Percentiles rank a stretch among this genome's conserved stretches.
These are phyloP conservation scores for Tachysurus vachellii DNA, from an alignment of 2,113 vertebrate genomes.

Conservation along the genomic window DNA sequence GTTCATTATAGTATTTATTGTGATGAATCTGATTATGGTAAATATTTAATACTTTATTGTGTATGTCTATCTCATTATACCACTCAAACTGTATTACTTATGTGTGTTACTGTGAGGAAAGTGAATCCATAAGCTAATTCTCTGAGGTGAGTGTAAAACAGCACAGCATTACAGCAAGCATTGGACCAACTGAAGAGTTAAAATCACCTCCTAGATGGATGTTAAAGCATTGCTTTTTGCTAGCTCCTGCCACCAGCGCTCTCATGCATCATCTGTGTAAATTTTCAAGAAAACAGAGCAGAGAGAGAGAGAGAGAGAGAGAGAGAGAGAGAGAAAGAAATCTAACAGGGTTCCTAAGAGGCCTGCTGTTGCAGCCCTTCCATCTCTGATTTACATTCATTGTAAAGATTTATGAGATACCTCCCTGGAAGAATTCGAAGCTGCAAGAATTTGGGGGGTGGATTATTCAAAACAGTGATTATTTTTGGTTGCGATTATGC, in stretches of 20 bases:
- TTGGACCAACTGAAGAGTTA: conserved; percentile 47
- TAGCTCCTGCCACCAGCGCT: conserved; percentile 36
- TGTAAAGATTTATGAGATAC: conserved; percentile 97
- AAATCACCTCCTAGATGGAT: conserved; percentile 53
- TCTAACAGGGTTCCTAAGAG: conserved; percentile 81
- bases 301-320: conserved; percentile 41
- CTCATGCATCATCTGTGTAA: conserved; percentile 56
- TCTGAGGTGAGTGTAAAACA: conserved; percentile 38
- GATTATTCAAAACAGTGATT: conserved; percentile 97
- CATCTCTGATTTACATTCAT: conserved; percentile 91
- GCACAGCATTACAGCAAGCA: conserved; percentile 47
- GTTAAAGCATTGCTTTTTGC: conserved; percentile 46
- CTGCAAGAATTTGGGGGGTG: conserved; percentile 84
- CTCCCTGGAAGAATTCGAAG: conserved; percentile 88
- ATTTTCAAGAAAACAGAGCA: conserved; percentile 48
- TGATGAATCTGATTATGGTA: background rate
- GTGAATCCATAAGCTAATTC: conserved; percentile 18
- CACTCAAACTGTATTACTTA: background rate
- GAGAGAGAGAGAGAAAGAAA: conserved; percentile 61
- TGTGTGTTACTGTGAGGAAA: conserved; percentile 33
- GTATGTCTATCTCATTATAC: conserved; percentile 18
- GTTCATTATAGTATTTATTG: background rate
- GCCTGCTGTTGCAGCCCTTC: conserved; percentile 83
- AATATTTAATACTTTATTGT: background rate
- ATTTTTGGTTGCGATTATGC: conserved; percentile 97